phyloP scores from a whole-genome alignment of 2,797 vertebrate species.

The Sebastes wilsoni region DNA sequence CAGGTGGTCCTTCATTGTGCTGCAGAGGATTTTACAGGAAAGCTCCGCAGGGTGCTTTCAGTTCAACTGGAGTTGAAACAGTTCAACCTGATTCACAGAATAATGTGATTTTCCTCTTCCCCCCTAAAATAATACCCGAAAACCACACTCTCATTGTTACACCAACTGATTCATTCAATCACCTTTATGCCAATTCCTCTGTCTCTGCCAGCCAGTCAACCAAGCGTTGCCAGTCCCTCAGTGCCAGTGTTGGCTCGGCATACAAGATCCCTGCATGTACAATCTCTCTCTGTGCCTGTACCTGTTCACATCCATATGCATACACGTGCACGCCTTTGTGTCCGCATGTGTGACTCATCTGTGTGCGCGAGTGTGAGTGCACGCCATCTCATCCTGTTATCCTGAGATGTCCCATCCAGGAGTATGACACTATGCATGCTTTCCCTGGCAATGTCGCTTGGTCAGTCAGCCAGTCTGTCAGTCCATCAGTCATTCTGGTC shows the following conservation, averaged over 20 bases:
- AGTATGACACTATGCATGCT: not conserved
- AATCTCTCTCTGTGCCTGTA: not conserved
- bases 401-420: not conserved
- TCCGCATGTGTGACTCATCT: not conserved
- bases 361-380: not conserved
- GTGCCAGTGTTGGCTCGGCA: conserved; percentile 34
- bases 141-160: conserved; percentile 34
- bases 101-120: conserved; percentile 19
- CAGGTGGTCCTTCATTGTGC: conserved; percentile 4
- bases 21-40: not conserved
- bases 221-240: conserved; percentile 33
- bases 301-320: conserved; percentile 1
- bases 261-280: not conserved
- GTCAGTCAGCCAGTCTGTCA: not conserved
- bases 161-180: conserved; percentile 43
- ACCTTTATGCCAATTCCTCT: conserved; percentile 26
- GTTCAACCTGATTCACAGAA: conserved; percentile 13
- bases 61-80: conserved; percentile 20
- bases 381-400: not conserved
- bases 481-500: not conserved
- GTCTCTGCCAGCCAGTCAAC: conserved; percentile 45
- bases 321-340: not conserved
- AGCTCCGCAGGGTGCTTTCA: not conserved
- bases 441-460: not conserved
- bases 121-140: conserved; percentile 22